Percentiles rank a stretch among this genome's conserved stretches.
These are phyloP conservation scores for Oryzias celebensis DNA, from an alignment of 2,113 vertebrate species.

Conservation along the genomic window DNA sequence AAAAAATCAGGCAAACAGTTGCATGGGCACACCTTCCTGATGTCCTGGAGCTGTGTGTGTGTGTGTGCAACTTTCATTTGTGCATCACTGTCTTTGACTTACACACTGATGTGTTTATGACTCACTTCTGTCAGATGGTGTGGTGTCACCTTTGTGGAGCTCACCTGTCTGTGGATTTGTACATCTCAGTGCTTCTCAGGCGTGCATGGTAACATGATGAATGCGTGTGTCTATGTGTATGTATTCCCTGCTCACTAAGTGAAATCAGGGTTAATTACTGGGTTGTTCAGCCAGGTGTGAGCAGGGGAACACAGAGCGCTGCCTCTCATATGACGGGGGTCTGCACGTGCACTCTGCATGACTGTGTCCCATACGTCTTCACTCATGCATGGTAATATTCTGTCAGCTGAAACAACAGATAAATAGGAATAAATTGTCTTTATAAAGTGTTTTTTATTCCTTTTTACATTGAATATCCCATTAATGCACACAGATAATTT, in stretches of 20 bases:
- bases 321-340: constrained; percentile 13
- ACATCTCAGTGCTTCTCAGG: constrained; percentile 3
- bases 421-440: not conserved
- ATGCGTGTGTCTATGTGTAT: constrained; percentile 8
- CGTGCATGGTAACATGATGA: constrained; percentile 8
- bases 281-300: constrained; percentile 54
- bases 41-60: not conserved
- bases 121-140: constrained; percentile 1
- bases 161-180: constrained; percentile 13
- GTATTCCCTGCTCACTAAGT: constrained; percentile 36
- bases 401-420: constrained; percentile 17
- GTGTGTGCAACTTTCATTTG: constrained; percentile 1
- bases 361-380: constrained; percentile 4
- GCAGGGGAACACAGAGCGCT: constrained; percentile 18
- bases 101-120: constrained; percentile 7
- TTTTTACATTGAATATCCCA: not conserved
- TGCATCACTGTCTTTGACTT: constrained; percentile 29
- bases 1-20: constrained; percentile 18
- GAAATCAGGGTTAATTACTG: constrained; percentile 60
- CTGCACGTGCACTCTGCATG: not conserved
- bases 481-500: not conserved
- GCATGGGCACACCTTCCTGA: constrained; percentile 8
- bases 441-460: not conserved
- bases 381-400: constrained; percentile 25
- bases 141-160: constrained; percentile 11